These are phyloP conservation scores for Myotis myotis DNA, from an alignment of 2,797 vertebrate species.

Conservation along the genomic window DNA sequence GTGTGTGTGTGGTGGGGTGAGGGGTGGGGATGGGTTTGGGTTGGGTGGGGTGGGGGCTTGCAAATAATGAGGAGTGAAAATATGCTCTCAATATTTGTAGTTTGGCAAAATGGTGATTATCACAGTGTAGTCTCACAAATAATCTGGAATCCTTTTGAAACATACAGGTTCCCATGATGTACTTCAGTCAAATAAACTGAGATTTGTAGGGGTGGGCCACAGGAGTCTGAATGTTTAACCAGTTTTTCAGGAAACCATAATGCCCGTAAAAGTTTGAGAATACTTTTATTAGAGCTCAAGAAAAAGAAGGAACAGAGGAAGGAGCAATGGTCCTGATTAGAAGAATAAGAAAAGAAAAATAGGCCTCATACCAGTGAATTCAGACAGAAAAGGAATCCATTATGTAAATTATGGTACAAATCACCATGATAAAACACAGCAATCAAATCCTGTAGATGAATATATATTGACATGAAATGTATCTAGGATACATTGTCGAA, in stretches of 20 bases:
- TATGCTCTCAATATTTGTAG: not conserved
- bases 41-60: not conserved
- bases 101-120: slow-evolving; percentile 12
- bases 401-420: not conserved
- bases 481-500: not conserved
- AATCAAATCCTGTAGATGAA: not conserved
- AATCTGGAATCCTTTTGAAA: not conserved
- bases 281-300: not conserved
- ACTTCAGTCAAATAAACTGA: not conserved
- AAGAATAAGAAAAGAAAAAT: not conserved
- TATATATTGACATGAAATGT: not conserved
- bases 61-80: not conserved
- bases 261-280: not conserved
- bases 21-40: not conserved
- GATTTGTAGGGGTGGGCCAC: not conserved
- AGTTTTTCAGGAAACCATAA: slow-evolving; percentile 29
- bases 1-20: rapidly evolving
- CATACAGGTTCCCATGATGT: not conserved
- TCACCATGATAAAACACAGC: not conserved
- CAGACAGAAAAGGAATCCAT: not conserved
- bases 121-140: not conserved
- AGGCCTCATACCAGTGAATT: not conserved
- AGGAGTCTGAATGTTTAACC: not conserved
- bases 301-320: not conserved
- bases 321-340: not conserved